phyloP scores from a whole-genome alignment of 2,888 invertebrate species.

The Agrotis segetum region DNA sequence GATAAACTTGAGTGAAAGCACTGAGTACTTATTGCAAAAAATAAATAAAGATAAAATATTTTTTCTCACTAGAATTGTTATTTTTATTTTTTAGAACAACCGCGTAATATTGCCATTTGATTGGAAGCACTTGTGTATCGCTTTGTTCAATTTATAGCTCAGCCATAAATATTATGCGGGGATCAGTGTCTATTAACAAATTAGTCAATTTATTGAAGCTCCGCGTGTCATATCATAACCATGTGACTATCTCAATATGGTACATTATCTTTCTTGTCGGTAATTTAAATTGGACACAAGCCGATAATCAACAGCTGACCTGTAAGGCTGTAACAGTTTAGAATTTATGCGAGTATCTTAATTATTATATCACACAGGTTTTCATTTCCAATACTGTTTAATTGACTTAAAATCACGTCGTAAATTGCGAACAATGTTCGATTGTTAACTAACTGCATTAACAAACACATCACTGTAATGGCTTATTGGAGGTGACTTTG shows the following conservation, averaged over 20 bases:
- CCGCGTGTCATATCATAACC: conserved; percentile 35
- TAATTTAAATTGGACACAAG: conserved; percentile 40
- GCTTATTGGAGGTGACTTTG: conserved; percentile 55
- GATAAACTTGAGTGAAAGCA: conserved; percentile 45
- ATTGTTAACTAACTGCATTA: conserved; percentile 55
- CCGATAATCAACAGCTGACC: conserved; percentile 35
- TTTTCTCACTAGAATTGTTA: background rate
- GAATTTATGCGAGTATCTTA: too few relatives aligned
- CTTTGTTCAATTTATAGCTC: conserved; percentile 20
- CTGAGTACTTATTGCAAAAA: conserved; percentile 24
- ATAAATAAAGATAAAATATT: conserved; percentile 34
- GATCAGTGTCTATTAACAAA: conserved; percentile 48
- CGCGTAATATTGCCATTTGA: background rate
- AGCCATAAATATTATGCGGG: conserved; percentile 43
- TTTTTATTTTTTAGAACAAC: conserved; percentile 22
- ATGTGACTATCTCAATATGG: conserved; percentile 44
- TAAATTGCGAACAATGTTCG: conserved; percentile 55
- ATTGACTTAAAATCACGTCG: conserved; percentile 45
- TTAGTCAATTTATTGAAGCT: conserved; percentile 56
- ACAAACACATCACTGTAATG: conserved; percentile 49
- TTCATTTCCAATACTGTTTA: conserved; percentile 49
- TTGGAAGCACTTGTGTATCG: conserved; percentile 7
- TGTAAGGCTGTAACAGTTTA: conserved; percentile 40
- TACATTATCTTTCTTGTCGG: conserved; percentile 36
- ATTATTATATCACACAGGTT: conserved; percentile 39